Conservation (phyloP, 2,113 vertebrate species). For the Engraulis encrasicolus region DNA sequence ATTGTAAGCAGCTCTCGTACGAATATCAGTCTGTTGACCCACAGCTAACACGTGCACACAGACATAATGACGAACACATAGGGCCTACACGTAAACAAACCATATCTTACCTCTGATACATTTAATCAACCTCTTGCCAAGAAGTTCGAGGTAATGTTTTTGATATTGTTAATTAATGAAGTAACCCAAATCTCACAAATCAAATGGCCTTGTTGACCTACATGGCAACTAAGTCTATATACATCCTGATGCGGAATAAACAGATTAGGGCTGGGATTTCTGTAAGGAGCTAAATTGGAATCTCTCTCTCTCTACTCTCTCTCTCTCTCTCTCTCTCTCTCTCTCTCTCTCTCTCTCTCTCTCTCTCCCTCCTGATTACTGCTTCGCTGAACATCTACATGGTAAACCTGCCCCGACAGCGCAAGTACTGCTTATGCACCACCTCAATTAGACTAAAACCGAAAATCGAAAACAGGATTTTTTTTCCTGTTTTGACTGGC, state of each 20-base stretch:
- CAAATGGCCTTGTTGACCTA: constrained; percentile 16
- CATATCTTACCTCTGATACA: neutral
- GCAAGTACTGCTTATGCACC: neutral
- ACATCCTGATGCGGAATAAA: constrained; percentile 6
- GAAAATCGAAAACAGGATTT: neutral
- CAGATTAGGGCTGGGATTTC: constrained; percentile 11
- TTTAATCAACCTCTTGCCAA: constrained; percentile 17
- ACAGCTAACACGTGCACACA: too few relatives aligned
- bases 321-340: too few relatives aligned
- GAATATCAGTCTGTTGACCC: too few relatives aligned
- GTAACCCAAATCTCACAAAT: constrained; percentile 24
- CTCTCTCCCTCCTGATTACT: constrained; percentile 1
- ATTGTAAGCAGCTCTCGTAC: too few relatives aligned
- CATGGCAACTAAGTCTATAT: constrained; percentile 1
- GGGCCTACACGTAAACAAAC: neutral
- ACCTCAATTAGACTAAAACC: neutral
- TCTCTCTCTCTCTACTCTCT: too few relatives aligned
- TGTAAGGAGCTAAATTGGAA: constrained; percentile 16
- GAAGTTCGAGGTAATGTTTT: constrained; percentile 10
- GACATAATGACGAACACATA: too few relatives aligned
- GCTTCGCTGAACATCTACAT: neutral
- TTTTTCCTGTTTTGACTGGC: neutral
- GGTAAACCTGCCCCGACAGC: neutral
- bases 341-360: too few relatives aligned
- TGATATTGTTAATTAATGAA: constrained; percentile 47